A percentile compares a stretch with the other conserved stretches of the same genome.
These are phyloP conservation scores for Ectemnius cavifrons DNA, from an alignment of 2,888 invertebrate species.

Conservation along the genomic window DNA sequence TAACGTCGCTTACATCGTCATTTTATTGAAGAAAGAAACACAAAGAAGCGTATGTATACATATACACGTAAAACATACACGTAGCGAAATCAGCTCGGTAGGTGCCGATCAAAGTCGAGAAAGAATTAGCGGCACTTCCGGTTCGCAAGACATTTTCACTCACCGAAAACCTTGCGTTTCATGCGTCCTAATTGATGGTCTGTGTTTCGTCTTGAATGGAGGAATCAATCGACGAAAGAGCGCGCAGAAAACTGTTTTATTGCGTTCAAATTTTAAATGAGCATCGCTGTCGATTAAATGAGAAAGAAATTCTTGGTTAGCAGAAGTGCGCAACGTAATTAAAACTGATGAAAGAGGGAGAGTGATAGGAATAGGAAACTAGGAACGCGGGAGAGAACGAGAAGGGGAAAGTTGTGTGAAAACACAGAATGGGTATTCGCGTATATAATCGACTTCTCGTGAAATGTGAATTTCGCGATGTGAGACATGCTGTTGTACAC, in stretches of 20 bases:
- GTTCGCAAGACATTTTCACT: conserved; percentile 40
- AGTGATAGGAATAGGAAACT: conserved; percentile 6
- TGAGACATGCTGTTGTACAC: conserved; percentile 28
- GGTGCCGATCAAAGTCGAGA: conserved; percentile 19
- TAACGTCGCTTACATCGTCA: conserved; percentile 68
- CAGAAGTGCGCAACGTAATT: conserved; percentile 13
- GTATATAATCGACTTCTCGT: conserved; percentile 48
- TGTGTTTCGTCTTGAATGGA: conserved; percentile 39
- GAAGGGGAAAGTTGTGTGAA: conserved; percentile 20
- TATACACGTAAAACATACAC: conserved; percentile 25
- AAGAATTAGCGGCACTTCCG: conserved; percentile 15
- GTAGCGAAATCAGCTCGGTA: conserved; percentile 28
- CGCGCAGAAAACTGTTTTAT: conserved; percentile 39
- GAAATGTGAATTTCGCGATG: conserved; percentile 26
- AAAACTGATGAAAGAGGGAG: conserved; percentile 8
- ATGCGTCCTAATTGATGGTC: conserved; percentile 28
- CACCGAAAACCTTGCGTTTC: conserved; percentile 34
- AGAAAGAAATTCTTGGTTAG: background rate
- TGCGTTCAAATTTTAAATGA: conserved; percentile 44
- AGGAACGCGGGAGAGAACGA: background rate
- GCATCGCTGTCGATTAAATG: conserved; percentile 10
- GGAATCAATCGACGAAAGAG: conserved; percentile 31
- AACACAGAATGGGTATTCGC: conserved; percentile 33
- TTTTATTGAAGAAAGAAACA: conserved; percentile 58
- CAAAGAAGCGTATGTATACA: conserved; percentile 24